A percentile compares a stretch with the other conserved stretches of the same genome.
Conservation (phyloP, 2,113 vertebrate species). For the Podocnemis expansa region DNA sequence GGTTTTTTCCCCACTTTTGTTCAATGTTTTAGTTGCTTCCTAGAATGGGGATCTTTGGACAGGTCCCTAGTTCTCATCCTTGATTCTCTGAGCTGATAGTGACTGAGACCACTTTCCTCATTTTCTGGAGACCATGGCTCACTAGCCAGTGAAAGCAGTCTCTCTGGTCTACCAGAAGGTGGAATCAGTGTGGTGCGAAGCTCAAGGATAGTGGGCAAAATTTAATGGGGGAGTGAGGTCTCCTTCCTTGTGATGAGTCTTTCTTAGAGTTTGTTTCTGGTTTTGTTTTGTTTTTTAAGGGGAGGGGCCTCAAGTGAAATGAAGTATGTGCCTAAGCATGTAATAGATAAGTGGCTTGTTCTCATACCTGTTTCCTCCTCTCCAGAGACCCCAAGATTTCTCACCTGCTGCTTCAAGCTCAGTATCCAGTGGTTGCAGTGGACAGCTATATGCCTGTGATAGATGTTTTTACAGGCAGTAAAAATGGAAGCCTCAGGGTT, state of each 20-base stretch:
- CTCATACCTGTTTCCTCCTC: background rate
- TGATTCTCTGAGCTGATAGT: background rate
- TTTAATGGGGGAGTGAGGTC: background rate
- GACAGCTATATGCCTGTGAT: constrained; percentile 89
- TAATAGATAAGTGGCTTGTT: accelerated
- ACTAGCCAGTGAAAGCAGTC: background rate
- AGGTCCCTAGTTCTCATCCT: accelerated
- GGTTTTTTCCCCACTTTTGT: background rate
- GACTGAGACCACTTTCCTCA: accelerated
- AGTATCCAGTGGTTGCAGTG: constrained; percentile 92
- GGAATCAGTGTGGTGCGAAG: background rate
- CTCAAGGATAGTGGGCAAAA: background rate
- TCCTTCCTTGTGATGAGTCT: background rate
- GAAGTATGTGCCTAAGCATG: background rate
- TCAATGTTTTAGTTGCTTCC: background rate
- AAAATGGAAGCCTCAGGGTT: constrained; percentile 86
- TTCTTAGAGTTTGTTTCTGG: no score
- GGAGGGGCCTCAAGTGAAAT: no score
- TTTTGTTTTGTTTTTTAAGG: no score
- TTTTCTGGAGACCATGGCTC: background rate
- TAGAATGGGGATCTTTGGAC: background rate
- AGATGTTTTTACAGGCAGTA: constrained; percentile 87
- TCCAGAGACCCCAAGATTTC: constrained; percentile 86
- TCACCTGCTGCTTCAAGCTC: constrained; percentile 88
- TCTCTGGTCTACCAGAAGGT: background rate